Percentiles rank a stretch among this genome's conserved stretches.
Evolutionary conservation across 2,888 invertebrate genomes (phyloP).

Genomic region (Encarsia formosa): DNA sequence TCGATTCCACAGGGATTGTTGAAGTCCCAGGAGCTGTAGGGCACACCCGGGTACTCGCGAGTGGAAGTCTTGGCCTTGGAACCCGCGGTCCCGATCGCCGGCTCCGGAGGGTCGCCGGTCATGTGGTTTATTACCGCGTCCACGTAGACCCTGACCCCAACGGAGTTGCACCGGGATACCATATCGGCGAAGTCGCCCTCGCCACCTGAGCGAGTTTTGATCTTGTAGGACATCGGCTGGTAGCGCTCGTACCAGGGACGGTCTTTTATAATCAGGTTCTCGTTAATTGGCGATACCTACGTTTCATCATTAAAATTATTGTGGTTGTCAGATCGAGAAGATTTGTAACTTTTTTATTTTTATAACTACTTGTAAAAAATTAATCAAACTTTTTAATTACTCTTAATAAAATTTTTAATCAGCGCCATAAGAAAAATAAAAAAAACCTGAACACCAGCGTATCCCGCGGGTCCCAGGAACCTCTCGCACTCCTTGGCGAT

Average conservation of each 20-base stretch:
- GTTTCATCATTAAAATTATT: too few relatives aligned
- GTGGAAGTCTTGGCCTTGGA: constrained; percentile 51
- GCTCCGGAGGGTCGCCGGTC: constrained; percentile 53
- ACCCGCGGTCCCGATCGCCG: constrained; percentile 63
- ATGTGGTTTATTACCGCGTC: constrained; percentile 86
- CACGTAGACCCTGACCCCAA: constrained; percentile 77
- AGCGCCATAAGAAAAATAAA: too few relatives aligned
- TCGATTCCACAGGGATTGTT: constrained; percentile 62
- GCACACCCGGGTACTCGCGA: constrained; percentile 61
- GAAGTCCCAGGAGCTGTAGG: constrained; percentile 67
- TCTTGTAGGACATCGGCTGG: constrained; percentile 78
- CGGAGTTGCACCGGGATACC: constrained; percentile 75
- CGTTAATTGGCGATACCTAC: constrained; percentile 72
- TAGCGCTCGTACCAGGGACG: constrained; percentile 86
- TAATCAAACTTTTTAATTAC: too few relatives aligned
- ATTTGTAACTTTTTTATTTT: too few relatives aligned
- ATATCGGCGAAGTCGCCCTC: constrained; percentile 69
- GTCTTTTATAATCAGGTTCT: constrained; percentile 59
- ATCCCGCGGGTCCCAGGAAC: constrained; percentile 71
- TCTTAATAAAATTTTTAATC: too few relatives aligned
- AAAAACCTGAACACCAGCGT: constrained; percentile 67
- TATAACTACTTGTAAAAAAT: too few relatives aligned
- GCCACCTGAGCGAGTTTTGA: constrained; percentile 73
- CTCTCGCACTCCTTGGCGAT: constrained; percentile 76
- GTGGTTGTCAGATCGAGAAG: too few relatives aligned